Evolutionary conservation across 2,113 vertebrate species (phyloP).

Genomic region (Thalassarche chlororhynchos): DNA sequence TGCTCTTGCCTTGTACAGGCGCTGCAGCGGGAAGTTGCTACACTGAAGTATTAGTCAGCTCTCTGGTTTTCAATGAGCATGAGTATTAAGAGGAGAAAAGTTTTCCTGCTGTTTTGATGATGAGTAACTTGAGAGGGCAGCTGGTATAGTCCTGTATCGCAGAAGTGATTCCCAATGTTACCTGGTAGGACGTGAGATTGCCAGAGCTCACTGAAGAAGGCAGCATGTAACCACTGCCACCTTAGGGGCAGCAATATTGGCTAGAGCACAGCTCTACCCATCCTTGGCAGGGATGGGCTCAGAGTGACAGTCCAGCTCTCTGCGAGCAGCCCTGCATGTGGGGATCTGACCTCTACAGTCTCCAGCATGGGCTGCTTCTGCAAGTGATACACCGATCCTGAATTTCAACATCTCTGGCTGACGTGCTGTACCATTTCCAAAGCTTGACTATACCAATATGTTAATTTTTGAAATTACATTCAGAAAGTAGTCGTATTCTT

Average conservation of each 20-base stretch:
- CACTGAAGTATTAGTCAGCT: background rate
- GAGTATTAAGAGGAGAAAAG: background rate
- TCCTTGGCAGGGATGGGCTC: background rate
- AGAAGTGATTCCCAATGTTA: background rate
- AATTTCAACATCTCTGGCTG: background rate
- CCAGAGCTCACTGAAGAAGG: background rate
- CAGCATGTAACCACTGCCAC: background rate
- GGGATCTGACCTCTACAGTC: no score
- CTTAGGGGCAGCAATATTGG: background rate
- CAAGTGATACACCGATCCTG: background rate
- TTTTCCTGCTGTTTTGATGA: background rate
- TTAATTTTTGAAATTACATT: background rate
- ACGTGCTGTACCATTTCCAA: background rate
- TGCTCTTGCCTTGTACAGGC: fast-evolving
- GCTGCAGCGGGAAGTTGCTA: background rate
- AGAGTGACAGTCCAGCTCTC: background rate
- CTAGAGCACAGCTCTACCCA: no score
- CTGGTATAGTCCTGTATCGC: background rate
- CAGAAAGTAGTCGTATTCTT: background rate
- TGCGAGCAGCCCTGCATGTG: fast-evolving
- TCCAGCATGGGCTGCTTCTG: background rate
- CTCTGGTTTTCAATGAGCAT: background rate
- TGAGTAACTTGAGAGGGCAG: background rate
- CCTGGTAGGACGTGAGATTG: background rate
- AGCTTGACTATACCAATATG: background rate